Base-by-base conservation (phyloP, 2,797 vertebrate genomes). In the Astyanax mexicanus region DNA sequence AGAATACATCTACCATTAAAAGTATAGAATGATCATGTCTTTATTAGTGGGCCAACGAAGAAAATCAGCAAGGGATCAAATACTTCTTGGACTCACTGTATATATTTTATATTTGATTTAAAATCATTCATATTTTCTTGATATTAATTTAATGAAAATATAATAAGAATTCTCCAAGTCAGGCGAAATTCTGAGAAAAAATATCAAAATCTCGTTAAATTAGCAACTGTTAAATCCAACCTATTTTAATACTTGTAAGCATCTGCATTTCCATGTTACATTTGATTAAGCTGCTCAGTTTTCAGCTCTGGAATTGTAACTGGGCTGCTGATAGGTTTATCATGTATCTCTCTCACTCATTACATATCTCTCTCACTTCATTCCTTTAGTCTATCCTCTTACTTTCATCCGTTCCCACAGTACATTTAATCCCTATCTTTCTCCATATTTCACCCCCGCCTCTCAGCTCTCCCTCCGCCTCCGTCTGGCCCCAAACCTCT, bases 351-450 rank as follows among this genome's bases (percentile, higher is more conserved):
- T 45, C 38, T 72, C 67, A 52, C 62, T 54, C 42, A 17, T 69
- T 32, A 69, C 51, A 68, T 38, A 65, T 60, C 54, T 49, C 62
- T 52, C 62, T 52, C 52, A 13, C 57, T 76, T 37, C 69, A 44
- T 77, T 80, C 69, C 75, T 38, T 47, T 45, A 12, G 21, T 84
- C 75, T 82, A 78, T 84, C 75, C 69, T 66, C 66, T 82, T 80
- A 72, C 80, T 72, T 60, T 81, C 72, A 72, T 57, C 51, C 37
- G 23, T 82, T 78, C 75, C 57, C 79, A 77, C 80, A 75, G 80
- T 78, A 81, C 79, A 82, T 80, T 32, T 84, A 80, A 84, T 84
- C 81, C 74, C 35, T 67, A 17, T 65, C 60, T 71, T 74, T 69
- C 77, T 75, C 72, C 55, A 73, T 75, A 77, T 75, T 75, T 74